These are phyloP conservation scores for Enhydra lutris DNA, from an alignment of 2,113 vertebrate genomes.

Conservation along the genomic window DNA sequence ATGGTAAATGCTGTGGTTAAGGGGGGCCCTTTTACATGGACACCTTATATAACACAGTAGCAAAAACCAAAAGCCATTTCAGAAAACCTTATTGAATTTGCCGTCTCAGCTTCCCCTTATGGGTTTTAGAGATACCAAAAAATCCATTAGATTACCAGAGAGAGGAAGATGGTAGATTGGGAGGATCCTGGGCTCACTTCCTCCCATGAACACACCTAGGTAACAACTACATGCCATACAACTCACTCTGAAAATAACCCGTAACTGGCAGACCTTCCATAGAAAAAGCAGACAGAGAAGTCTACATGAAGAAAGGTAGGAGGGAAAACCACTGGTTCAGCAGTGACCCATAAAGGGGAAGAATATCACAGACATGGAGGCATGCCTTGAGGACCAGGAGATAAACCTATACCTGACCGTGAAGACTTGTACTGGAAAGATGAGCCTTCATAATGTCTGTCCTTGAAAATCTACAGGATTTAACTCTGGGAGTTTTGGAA, in stretches of 20 bases:
- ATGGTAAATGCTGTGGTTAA: neutral
- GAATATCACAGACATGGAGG: neutral
- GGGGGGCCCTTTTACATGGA: neutral
- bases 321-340: neutral
- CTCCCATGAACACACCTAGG: neutral
- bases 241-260: neutral
- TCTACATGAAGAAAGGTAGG: neutral
- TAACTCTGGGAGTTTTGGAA: neutral
- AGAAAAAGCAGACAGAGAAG: neutral
- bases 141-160: neutral
- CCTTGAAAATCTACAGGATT: neutral
- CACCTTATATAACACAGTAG: neutral
- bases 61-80: neutral
- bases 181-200: neutral
- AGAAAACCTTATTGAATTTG: neutral
- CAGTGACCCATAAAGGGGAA: neutral
- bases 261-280: neutral
- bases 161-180: neutral
- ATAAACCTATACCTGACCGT: neutral
- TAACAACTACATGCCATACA: neutral
- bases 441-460: neutral
- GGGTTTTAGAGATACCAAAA: neutral
- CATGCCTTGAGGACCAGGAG: neutral
- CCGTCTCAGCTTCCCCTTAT: neutral
- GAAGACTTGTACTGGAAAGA: neutral